A percentile compares a stretch with the other conserved stretches of the same genome.
phyloP scores from a whole-genome alignment of 2,113 vertebrate genomes.

The Trochalopteron elliotii region DNA sequence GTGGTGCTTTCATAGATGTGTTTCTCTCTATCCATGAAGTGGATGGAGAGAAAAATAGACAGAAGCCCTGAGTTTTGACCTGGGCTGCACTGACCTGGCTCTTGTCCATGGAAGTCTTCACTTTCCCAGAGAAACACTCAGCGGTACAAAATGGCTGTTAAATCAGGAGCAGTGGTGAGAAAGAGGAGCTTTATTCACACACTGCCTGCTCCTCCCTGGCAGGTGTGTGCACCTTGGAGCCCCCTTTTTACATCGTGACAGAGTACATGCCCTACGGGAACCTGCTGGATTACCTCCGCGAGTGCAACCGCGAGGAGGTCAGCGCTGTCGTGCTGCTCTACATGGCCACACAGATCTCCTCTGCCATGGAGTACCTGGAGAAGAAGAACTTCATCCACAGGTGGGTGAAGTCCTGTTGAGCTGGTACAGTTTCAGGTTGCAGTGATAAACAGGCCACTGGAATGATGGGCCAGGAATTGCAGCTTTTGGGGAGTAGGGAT shows the following conservation, averaged over 20 bases:
- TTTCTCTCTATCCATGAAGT: neutral
- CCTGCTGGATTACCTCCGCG: constrained; percentile 93
- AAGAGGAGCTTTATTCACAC: neutral
- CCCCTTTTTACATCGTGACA: constrained; percentile 97
- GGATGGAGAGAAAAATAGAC: neutral
- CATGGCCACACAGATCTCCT: constrained; percentile 99
- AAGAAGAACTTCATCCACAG: constrained; percentile 99
- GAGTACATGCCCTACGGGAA: constrained; percentile 99
- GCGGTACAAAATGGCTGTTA: neutral
- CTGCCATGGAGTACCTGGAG: constrained; percentile 98
- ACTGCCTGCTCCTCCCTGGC: neutral
- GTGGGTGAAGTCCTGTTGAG: constrained; percentile 58
- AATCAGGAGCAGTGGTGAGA: neutral
- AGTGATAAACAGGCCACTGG: neutral
- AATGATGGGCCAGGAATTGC: neutral
- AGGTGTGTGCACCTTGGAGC: constrained; percentile 98
- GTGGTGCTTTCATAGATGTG: neutral
- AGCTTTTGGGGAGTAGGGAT: neutral
- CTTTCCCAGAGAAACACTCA: neutral
- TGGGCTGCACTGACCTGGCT: neutral
- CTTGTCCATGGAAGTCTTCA: neutral
- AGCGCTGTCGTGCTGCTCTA: constrained; percentile 96
- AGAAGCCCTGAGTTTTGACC: neutral
- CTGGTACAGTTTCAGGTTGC: neutral
- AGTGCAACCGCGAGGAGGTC: constrained; percentile 94